These are phyloP conservation scores for Augochlorella aurata DNA, from an alignment of 2,888 invertebrate genomes.

Conservation along the genomic window DNA sequence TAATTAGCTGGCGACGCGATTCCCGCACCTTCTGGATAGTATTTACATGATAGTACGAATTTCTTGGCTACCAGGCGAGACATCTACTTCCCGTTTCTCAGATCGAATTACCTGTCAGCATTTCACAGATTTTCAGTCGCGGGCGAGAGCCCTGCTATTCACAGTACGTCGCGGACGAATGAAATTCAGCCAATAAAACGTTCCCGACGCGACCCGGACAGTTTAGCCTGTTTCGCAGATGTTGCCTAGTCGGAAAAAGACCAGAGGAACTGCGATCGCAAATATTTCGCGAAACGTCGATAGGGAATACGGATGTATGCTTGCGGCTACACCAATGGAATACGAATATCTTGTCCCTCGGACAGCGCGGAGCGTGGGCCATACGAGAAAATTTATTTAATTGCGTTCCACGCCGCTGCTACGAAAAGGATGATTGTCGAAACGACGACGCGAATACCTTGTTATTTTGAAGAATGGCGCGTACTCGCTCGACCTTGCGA, in stretches of 20 bases:
- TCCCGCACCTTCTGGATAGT: slow-evolving; percentile 22
- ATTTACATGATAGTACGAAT: slow-evolving; percentile 33
- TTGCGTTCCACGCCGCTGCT: slow-evolving; percentile 17
- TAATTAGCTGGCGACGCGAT: not conserved
- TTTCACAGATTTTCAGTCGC: slow-evolving; percentile 48
- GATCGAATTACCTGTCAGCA: slow-evolving; percentile 61
- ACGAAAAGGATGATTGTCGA: slow-evolving; percentile 26
- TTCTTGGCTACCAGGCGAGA: slow-evolving; percentile 22
- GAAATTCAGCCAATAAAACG: slow-evolving; percentile 55
- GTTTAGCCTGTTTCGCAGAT: slow-evolving; percentile 43
- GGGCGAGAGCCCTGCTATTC: slow-evolving; percentile 11
- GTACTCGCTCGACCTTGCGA: not conserved
- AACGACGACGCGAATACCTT: slow-evolving; percentile 13
- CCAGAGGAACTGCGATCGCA: slow-evolving; percentile 14
- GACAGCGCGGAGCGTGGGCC: not conserved
- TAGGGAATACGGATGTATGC: slow-evolving; percentile 38
- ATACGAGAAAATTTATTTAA: slow-evolving; percentile 29
- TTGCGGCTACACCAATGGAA: slow-evolving; percentile 22
- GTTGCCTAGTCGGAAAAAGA: slow-evolving; percentile 33
- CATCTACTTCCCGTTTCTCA: slow-evolving; percentile 32
- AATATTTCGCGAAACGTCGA: slow-evolving; percentile 40
- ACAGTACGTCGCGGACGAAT: slow-evolving; percentile 32
- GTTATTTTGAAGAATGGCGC: not conserved
- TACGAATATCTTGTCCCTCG: slow-evolving; percentile 23
- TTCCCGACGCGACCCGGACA: slow-evolving; percentile 16